These are phyloP conservation scores for Hydrotaea diabolus DNA, from an alignment of 2,888 invertebrate species.

Conservation along the genomic window DNA sequence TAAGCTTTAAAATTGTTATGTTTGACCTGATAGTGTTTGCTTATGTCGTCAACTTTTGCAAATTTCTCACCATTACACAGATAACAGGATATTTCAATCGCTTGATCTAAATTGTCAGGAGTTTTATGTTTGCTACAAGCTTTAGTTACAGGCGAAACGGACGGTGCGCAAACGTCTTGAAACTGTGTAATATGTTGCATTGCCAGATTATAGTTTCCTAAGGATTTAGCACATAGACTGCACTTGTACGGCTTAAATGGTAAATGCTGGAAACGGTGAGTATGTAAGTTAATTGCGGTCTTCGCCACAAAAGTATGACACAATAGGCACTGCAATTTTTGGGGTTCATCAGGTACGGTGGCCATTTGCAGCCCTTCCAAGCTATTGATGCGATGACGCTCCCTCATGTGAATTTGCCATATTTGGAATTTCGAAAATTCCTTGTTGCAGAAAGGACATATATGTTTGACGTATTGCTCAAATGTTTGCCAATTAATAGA, in stretches of 20 bases:
- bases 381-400: neutral
- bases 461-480: neutral
- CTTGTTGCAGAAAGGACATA: neutral
- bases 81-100: constrained; percentile 40
- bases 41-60: neutral
- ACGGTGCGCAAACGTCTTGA: neutral
- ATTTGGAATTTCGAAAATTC: neutral
- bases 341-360: neutral
- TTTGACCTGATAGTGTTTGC: constrained; percentile 4
- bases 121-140: neutral
- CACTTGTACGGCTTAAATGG: constrained; percentile 13
- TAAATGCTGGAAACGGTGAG: constrained; percentile 8
- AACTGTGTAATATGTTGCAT: too few relatives aligned
- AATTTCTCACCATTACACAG: constrained; percentile 26
- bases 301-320: neutral
- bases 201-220: neutral
- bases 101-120: neutral
- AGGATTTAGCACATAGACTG: neutral
- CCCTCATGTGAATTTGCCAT: neutral
- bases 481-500: neutral
- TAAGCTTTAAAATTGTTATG: neutral
- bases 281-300: neutral
- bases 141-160: neutral
- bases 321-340: neutral
- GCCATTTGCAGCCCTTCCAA: neutral